These are phyloP conservation scores for Phoronis australis DNA, from an alignment of 2,888 invertebrate species.

Conservation along the genomic window DNA sequence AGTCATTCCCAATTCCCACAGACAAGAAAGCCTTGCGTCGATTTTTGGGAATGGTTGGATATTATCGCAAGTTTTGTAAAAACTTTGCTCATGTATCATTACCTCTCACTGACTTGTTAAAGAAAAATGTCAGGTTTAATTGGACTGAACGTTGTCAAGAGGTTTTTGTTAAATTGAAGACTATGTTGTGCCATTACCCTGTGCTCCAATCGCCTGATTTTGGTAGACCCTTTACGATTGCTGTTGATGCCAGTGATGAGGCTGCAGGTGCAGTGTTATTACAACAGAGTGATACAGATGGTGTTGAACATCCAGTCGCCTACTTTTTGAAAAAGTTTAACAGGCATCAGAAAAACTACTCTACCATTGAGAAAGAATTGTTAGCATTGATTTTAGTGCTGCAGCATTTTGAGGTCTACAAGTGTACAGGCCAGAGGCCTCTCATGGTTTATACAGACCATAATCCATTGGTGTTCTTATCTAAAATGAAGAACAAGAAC, in stretches of 20 bases:
- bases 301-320: constrained; percentile 4
- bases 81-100: constrained; percentile 1
- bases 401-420: constrained; percentile 9
- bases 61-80: constrained; percentile 3
- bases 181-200: neutral
- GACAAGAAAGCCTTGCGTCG: neutral
- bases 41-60: constrained; percentile 6
- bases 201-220: constrained; percentile 4
- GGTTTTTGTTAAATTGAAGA: constrained; percentile 2
- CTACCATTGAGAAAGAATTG: constrained; percentile 9
- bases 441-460: neutral
- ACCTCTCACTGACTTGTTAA: constrained; percentile 2
- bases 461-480: neutral
- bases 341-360: constrained; percentile 4
- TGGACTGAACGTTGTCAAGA: constrained; percentile 2
- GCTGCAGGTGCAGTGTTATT: constrained; percentile 4
- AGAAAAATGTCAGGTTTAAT: neutral
- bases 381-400: constrained; percentile 5
- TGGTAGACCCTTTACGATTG: neutral
- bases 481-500: constrained; percentile 1
- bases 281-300: constrained; percentile 1
- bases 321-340: constrained; percentile 4
- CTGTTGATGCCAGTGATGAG: constrained; percentile 2
- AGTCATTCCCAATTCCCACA: neutral
- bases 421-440: neutral